These are phyloP conservation scores for Sibirionetta formosa DNA, from an alignment of 2,797 vertebrate genomes.

Conservation along the genomic window DNA sequence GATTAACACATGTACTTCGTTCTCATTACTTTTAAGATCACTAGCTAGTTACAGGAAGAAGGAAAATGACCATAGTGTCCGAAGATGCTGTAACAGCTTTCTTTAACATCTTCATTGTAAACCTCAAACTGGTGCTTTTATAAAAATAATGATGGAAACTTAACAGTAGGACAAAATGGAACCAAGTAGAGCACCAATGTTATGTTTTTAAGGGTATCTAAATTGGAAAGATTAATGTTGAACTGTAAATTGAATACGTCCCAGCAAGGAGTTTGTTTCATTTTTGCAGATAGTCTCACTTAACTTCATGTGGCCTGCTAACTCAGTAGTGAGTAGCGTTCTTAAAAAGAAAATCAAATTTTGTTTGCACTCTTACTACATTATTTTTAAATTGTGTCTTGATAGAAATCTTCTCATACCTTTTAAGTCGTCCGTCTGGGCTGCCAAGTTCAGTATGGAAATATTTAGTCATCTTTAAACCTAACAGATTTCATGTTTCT, in stretches of 20 bases:
- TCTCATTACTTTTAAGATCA: background rate
- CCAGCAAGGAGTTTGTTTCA: background rate
- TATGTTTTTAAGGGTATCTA: background rate
- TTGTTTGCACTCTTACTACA: background rate
- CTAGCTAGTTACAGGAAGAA: background rate
- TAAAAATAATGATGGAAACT: background rate
- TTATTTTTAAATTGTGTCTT: background rate
- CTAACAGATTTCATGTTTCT: background rate
- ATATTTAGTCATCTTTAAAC: constrained; percentile 35
- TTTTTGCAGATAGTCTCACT: background rate
- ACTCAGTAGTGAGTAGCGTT: background rate
- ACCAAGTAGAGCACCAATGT: background rate
- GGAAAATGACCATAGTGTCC: background rate
- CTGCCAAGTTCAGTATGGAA: background rate
- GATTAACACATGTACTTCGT: background rate
- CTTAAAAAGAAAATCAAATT: background rate
- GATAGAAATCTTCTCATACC: background rate
- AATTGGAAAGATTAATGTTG: background rate
- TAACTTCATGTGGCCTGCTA: accelerated
- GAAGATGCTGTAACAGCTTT: background rate
- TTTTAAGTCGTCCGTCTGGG: constrained; percentile 2
- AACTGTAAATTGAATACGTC: background rate
- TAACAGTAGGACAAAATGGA: background rate
- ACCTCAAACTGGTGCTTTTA: background rate
- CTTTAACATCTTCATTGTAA: background rate